Evolutionary conservation across 2,888 invertebrate genomes (phyloP).

Genomic region (Acleris sparsana): DNA sequence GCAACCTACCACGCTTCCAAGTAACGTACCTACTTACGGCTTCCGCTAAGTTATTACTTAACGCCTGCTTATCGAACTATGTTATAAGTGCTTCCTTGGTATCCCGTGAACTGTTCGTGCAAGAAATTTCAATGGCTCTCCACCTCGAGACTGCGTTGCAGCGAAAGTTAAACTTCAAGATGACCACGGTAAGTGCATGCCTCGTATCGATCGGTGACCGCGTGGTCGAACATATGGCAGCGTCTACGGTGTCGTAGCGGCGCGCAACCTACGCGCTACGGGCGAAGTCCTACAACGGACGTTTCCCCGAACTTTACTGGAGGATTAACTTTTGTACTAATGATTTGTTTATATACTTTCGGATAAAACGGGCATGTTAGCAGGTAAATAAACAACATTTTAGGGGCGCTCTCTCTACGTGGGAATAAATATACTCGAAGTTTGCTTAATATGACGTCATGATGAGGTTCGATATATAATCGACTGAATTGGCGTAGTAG

Average conservation of each 20-base stretch:
- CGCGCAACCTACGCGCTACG: constrained; percentile 44
- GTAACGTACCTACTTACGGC: constrained; percentile 61
- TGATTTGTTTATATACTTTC: constrained; percentile 29
- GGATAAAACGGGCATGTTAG: constrained; percentile 41
- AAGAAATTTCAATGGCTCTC: constrained; percentile 67
- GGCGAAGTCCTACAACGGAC: constrained; percentile 23
- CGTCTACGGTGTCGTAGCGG: constrained; percentile 63
- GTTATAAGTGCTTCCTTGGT: constrained; percentile 68
- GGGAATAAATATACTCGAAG: background rate
- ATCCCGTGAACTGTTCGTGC: constrained; percentile 53
- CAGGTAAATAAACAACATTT: constrained; percentile 77
- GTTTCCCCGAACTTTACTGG: constrained; percentile 41
- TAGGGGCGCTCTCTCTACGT: constrained; percentile 45
- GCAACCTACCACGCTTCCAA: constrained; percentile 73
- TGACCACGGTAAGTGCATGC: constrained; percentile 81
- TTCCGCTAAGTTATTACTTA: constrained; percentile 72
- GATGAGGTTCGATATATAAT: constrained; percentile 1
- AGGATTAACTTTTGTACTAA: constrained; percentile 11
- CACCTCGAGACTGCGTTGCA: constrained; percentile 81
- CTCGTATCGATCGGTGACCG: constrained; percentile 73
- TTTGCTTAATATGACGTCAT: background rate
- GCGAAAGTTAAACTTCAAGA: constrained; percentile 81
- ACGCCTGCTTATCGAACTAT: constrained; percentile 65
- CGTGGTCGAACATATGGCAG: constrained; percentile 78
- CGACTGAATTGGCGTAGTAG: constrained; percentile 27